Evolutionary conservation across 2,888 invertebrate genomes (phyloP), one percentile per base, ranked within the genome.

Genomic region (Taphrorychus bicolor): DNA sequence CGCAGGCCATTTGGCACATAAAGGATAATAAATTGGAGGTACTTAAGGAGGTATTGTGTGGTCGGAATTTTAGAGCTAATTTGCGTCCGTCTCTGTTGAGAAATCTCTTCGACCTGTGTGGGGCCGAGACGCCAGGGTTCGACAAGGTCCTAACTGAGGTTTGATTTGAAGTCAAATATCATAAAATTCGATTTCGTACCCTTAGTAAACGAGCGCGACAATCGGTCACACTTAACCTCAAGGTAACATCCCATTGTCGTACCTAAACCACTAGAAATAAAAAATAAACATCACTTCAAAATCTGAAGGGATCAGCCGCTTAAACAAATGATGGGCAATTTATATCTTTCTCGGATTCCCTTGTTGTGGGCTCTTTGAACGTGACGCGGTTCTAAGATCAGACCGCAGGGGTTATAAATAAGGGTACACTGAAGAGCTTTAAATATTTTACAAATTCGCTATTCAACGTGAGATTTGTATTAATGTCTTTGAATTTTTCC

Each of bases 31-130:
- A 52, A 59, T 59, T 78, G 45, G 59, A 72, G 75, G 78, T 78
- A 80, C 80, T 81, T 75, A 73, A 72, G 59, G 42, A 65, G 65
- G 59, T 59, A 65, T 65, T 65, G 53, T 65, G 58, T 32, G 53
- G 56, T 66, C 49, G 40, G 14, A 49, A 56, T 59, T 60, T 60
- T 40, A 66, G 54, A 60, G 56, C 60, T 54, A 66, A 56, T 66
- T 66, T 60, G 56, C 42, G 42, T 45, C 52, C 19, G 11, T 40
- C 19, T 17, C 16, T 45, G 41, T 23, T 59, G 59, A 48, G 54
- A 59, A 53, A 45, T 65, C 53, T 53, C 42, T 51, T 58, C 49
- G 56, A 62, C 51, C 17, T 62, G 56, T 62, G 62, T 57, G 51
- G 57, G 59, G 66, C 45, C n/a, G n/a, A n/a, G n/a, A n/a, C n/a